A percentile compares a stretch with the other conserved stretches of the same genome.
phyloP scores from a whole-genome alignment of 2,113 vertebrate genomes.

The Typhlomys cinereus region DNA sequence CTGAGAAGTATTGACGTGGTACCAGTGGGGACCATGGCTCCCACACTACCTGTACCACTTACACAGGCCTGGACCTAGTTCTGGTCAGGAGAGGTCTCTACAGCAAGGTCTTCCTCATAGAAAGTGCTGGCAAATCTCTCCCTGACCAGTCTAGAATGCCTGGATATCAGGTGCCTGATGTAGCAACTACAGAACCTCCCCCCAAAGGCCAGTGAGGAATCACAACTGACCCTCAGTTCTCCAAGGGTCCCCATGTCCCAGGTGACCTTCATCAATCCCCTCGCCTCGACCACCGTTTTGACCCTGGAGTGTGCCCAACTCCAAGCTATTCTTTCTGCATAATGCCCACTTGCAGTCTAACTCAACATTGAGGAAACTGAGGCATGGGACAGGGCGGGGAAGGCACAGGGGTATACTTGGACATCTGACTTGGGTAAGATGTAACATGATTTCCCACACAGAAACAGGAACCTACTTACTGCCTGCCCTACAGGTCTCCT shows the following conservation, averaged over 20 bases:
- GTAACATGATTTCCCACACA: background rate
- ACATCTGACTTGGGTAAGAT: background rate
- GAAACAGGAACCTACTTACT: background rate
- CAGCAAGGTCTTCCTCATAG: background rate
- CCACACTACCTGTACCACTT: background rate
- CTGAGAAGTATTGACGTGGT: background rate
- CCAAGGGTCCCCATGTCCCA: background rate
- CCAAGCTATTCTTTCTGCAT: background rate
- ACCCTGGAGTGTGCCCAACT: background rate
- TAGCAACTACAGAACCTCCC: background rate
- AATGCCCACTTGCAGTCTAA: background rate
- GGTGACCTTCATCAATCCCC: background rate
- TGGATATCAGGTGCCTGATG: background rate
- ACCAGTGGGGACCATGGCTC: background rate
- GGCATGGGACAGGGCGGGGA: background rate
- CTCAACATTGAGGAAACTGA: background rate
- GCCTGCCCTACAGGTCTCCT: background rate
- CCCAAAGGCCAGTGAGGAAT: background rate
- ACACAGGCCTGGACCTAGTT: background rate
- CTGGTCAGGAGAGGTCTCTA: background rate
- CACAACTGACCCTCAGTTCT: background rate
- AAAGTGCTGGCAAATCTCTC: background rate
- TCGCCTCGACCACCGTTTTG: background rate
- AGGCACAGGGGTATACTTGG: rapidly evolving
- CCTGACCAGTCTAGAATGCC: background rate